Evolutionary conservation across 1,140 invertebrate species (phyloP).

Genomic region (Ceratina australensis): DNA sequence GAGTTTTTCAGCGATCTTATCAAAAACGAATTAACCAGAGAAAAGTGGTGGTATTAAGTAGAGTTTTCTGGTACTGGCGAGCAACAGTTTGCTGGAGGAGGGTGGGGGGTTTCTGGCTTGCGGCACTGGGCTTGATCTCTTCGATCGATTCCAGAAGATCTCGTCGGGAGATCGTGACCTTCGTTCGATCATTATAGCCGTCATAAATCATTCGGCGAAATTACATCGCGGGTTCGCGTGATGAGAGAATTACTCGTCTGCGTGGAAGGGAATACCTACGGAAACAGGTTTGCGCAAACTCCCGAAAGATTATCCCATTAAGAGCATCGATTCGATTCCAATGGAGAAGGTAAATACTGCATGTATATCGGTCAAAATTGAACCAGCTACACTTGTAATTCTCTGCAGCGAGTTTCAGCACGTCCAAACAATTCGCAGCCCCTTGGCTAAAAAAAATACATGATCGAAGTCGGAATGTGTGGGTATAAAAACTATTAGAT

Average conservation of each 20-base stretch:
- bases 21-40: constrained; percentile 3
- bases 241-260: constrained; percentile 67
- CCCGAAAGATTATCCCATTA: constrained; percentile 41
- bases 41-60: constrained; percentile 25
- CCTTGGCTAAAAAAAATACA: too few relatives aligned
- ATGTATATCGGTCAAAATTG: not conserved
- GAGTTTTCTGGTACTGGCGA: constrained; percentile 26
- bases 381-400: not conserved
- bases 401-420: not conserved
- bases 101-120: too few relatives aligned
- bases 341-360: constrained; percentile 7
- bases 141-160: constrained; percentile 64
- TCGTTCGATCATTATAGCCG: constrained; percentile 64
- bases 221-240: constrained; percentile 64
- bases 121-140: constrained; percentile 38
- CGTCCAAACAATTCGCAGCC: too few relatives aligned
- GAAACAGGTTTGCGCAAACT: constrained; percentile 18
- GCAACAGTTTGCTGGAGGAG: not conserved
- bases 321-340: constrained; percentile 5
- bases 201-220: constrained; percentile 67
- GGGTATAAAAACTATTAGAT: too few relatives aligned
- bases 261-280: constrained; percentile 54
- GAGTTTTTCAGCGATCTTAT: constrained; percentile 19
- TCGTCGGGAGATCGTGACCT: constrained; percentile 65
- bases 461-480: too few relatives aligned